phyloP scores from a whole-genome alignment of 2,888 invertebrate species.

The Chalcosyrphus nemorum region DNA sequence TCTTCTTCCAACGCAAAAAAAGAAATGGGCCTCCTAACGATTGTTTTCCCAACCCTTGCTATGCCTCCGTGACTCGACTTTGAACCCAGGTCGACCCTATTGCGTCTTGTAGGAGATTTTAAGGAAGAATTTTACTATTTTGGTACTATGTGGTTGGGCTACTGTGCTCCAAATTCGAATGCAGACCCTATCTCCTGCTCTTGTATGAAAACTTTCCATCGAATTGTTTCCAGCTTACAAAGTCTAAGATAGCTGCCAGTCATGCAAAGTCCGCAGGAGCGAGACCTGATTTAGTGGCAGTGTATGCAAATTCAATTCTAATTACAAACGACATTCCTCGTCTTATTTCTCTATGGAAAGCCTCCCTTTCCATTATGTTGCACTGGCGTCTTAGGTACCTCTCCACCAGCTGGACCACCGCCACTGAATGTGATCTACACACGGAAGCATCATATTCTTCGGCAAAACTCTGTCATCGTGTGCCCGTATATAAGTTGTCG shows the following conservation, averaged over 20 bases:
- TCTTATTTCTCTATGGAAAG: not conserved
- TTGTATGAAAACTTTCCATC: too few species aligned
- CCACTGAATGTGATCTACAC: slow-evolving; percentile 52
- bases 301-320: slow-evolving; percentile 5
- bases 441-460: slow-evolving; percentile 70
- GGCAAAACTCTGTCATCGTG: slow-evolving; percentile 48
- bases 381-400: not conserved
- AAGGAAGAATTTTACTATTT: too few species aligned
- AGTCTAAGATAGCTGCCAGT: not conserved
- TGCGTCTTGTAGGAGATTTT: too few species aligned
- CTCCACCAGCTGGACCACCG: not conserved
- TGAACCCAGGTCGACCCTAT: too few species aligned
- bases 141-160: too few species aligned
- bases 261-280: not conserved
- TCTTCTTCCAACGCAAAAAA: too few species aligned
- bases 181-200: too few species aligned
- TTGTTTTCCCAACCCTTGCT: too few species aligned
- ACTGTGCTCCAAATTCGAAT: too few species aligned
- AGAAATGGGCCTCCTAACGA: too few species aligned
- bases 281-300: not conserved
- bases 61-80: too few species aligned
- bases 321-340: slow-evolving; percentile 1
- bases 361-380: not conserved
- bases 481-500: not conserved
- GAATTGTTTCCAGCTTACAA: too few species aligned